These are phyloP conservation scores for Apeltes quadracus DNA, from an alignment of 2,113 vertebrate genomes.

Conservation along the genomic window DNA sequence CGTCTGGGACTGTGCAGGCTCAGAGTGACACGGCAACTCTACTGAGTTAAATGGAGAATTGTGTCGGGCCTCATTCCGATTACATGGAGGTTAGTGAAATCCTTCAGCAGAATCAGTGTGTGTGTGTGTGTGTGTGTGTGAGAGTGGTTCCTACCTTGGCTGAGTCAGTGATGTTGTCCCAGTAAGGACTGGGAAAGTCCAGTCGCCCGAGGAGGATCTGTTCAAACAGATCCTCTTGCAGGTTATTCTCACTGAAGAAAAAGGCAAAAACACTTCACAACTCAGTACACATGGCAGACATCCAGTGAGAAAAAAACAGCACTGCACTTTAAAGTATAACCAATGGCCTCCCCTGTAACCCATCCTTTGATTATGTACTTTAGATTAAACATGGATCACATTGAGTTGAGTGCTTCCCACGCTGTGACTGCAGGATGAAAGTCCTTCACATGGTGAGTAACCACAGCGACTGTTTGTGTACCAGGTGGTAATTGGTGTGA, in stretches of 20 bases:
- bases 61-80: not conserved
- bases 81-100: not conserved
- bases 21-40: too few species aligned
- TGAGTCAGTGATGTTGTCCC: conserved; percentile 94
- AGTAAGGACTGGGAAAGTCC: conserved; percentile 96
- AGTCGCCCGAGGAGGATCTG: conserved; percentile 93
- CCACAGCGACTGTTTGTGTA: not conserved
- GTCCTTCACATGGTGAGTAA: not conserved
- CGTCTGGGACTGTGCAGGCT: too few species aligned
- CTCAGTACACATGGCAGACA: not conserved
- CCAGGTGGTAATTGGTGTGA: not conserved
- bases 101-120: not conserved
- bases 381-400: not conserved
- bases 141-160: conserved; percentile 85
- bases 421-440: not conserved
- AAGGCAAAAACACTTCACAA: conserved; percentile 13
- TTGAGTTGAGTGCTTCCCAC: not conserved
- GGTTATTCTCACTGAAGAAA: conserved; percentile 88
- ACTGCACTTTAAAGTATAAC: not conserved
- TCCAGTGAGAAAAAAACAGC: not conserved
- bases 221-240: conserved; percentile 96
- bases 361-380: not conserved
- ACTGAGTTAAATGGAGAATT: not conserved
- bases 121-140: not conserved
- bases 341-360: too few species aligned